Base-by-base conservation (phyloP, 2,888 invertebrate species). In the Stenoptilia bipunctidactyla region DNA sequence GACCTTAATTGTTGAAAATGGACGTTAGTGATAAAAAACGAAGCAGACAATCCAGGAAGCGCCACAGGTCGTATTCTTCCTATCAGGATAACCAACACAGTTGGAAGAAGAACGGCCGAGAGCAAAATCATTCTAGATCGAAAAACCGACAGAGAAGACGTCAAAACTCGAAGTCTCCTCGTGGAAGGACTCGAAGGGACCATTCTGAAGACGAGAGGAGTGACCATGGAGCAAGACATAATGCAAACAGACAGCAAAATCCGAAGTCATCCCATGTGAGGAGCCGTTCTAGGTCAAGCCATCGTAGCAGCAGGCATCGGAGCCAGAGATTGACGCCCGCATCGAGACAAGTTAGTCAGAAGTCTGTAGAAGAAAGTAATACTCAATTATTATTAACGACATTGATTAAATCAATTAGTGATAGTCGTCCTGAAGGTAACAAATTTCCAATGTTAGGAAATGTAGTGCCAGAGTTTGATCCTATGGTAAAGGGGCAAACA, bases 391-490 rank as follows among this genome's bases (percentile, higher is more conserved):
- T 38, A 27, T 15, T 38, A n/a, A 30, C 14, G 8, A 14, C 27
- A 30, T 33, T 38, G 15, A 13, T 30, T 38, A 38, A 38, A 12
- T 15, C 30, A 27, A 27, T 38, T 15, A 14, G n/a, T 6, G 12
- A 13, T 15, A 38, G 13, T 15, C 20, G 34, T 2, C 34, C 39
- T 6, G 39, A 39, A 13, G 39, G 44, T n/a, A 43, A 47, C 15
- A 47, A 47, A 37, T 43, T 47, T 20, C 45, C 43, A 10, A 36
- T 43, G 34, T 35, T 47, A 37, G 42, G 43, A 15, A 44, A 45
- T 20, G 43, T 46, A 1, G 36, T 44, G 10, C 44, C 46, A 1
- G 36, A 46, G 14, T 48, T 48, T 35, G 41, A 46, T 15, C 45
- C 48, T 2, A 46, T 48, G 44, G 6, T 33, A 1, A 48, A 45